Conservation (phyloP, 37 sponge, comb jelly and placozoan genomes). For the Bolinopsis microptera region DNA sequence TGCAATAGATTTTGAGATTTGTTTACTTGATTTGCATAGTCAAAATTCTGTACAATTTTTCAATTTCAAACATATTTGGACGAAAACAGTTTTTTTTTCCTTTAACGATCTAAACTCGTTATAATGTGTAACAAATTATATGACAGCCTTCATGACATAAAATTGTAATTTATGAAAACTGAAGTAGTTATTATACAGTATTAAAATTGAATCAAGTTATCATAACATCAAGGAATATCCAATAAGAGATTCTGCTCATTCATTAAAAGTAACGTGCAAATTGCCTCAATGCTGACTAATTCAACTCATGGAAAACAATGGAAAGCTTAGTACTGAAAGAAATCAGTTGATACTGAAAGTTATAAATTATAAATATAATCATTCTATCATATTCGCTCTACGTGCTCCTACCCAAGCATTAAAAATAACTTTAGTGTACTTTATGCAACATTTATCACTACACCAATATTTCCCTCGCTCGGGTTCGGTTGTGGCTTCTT, state of each 20-base stretch:
- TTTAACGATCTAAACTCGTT: no score
- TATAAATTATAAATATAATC: not conserved
- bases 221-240: not conserved
- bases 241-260: not conserved
- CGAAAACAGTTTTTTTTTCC: no score
- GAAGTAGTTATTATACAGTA: not conserved
- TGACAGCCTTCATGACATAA: not conserved
- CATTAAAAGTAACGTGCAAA: no score
- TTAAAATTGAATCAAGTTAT: not conserved
- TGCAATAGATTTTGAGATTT: no score
- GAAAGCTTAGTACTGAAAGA: no score
- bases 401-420: slow-evolving; percentile 58
- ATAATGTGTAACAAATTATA: no score
- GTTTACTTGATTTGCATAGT: no score
- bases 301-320: no score
- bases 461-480: slow-evolving; percentile 52
- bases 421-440: slow-evolving; percentile 34
- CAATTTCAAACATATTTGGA: no score
- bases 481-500: slow-evolving; percentile 43
- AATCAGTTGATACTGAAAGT: no score
- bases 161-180: not conserved
- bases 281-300: no score
- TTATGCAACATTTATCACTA: slow-evolving; percentile 27
- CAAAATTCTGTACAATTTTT: no score
- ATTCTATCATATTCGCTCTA: slow-evolving; percentile 14